A percentile compares a stretch with the other conserved stretches of the same genome.
Evolutionary conservation across 2,888 invertebrate genomes (phyloP).

Genomic region (Gandaritis pyraliata): DNA sequence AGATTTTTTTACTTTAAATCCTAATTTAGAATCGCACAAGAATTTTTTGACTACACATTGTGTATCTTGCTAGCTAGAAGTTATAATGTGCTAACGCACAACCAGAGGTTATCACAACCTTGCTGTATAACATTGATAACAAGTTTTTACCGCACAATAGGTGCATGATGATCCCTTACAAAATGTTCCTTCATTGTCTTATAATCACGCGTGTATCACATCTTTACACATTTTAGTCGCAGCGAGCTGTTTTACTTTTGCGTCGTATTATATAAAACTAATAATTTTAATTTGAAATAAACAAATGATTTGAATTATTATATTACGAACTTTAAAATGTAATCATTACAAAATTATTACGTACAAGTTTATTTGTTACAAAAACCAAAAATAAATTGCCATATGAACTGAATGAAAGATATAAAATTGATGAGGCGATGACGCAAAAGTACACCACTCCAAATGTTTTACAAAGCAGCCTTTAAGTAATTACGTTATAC

Average conservation of each 20-base stretch:
- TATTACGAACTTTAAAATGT: no score
- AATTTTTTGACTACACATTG: neutral
- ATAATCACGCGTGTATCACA: conserved; percentile 15
- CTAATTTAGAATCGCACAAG: conserved; percentile 1
- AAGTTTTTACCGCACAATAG: neutral
- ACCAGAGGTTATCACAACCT: conserved; percentile 3
- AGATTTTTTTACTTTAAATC: neutral
- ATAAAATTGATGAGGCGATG: neutral
- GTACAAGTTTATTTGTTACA: no score
- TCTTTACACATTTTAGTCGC: conserved; percentile 4
- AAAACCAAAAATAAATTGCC: no score
- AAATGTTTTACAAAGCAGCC: conserved; percentile 16
- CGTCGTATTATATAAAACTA: neutral
- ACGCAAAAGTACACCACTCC: conserved; percentile 12
- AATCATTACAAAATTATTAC: no score
- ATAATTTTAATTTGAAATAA: no score
- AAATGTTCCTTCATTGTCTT: neutral
- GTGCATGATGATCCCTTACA: conserved; percentile 2
- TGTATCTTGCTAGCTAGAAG: neutral
- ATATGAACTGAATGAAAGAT: neutral
- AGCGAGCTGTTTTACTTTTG: conserved; percentile 4
- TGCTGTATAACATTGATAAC: neutral
- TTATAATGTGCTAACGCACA: no score
- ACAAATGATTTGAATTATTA: no score
- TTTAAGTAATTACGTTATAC: conserved; percentile 4